These are phyloP conservation scores for Marisa cornuarietis DNA, from an alignment of 1,140 invertebrate genomes.

Conservation along the genomic window DNA sequence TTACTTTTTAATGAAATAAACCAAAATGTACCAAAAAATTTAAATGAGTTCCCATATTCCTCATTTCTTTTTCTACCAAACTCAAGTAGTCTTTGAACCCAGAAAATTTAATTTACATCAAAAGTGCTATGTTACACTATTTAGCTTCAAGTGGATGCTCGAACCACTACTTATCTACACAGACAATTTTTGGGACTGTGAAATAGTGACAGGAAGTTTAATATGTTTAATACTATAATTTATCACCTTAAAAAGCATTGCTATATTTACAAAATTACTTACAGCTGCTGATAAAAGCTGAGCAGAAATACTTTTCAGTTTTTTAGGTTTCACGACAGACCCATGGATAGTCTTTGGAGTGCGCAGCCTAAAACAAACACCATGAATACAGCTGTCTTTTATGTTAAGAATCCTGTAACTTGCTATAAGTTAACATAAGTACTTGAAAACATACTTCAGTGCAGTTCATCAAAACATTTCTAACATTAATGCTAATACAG, in stretches of 20 bases:
- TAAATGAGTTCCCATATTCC: no score
- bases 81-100: neutral
- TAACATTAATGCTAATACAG: no score
- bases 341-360: slow-evolving; percentile 64
- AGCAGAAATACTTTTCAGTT: slow-evolving; percentile 84
- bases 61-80: neutral
- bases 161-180: neutral
- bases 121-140: neutral
- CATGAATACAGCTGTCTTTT: no score
- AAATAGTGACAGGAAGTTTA: neutral
- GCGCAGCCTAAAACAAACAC: slow-evolving; percentile 1
- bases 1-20: no score
- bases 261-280: slow-evolving; percentile 57
- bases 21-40: no score
- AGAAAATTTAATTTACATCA: neutral
- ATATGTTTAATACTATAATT: neutral
- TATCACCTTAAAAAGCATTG: neutral
- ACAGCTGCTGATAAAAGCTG: slow-evolving; percentile 84
- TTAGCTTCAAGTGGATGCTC: neutral
- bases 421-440: no score
- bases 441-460: no score
- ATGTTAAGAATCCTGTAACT: no score
- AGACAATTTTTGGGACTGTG: neutral
- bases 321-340: slow-evolving; percentile 81
- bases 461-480: no score